These are phyloP conservation scores for Drosophila novamexicana DNA, from an alignment of 1,140 invertebrate species.

Conservation along the genomic window DNA sequence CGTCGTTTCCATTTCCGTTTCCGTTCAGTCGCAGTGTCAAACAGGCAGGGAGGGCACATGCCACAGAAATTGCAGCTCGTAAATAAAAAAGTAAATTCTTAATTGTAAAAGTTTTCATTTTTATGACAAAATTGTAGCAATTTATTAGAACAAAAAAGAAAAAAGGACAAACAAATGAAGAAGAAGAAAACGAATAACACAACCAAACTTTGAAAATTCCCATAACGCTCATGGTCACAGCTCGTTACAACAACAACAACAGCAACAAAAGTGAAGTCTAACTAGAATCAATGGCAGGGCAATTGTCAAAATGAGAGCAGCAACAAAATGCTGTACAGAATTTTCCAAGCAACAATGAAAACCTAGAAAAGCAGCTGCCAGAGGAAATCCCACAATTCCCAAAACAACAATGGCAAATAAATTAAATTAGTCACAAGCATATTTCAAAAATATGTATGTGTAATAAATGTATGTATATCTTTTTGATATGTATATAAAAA, in stretches of 20 bases:
- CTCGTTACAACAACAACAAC: constrained; percentile 56
- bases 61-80: constrained; percentile 44
- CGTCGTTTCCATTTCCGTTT: constrained; percentile 52
- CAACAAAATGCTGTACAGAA: constrained; percentile 53
- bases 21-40: constrained; percentile 13
- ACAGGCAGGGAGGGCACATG: constrained; percentile 36
- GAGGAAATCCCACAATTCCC: constrained; percentile 76
- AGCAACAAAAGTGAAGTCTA: constrained; percentile 21
- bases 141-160: constrained; percentile 51
- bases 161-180: not conserved
- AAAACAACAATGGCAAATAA: constrained; percentile 76
- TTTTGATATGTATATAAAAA: not conserved
- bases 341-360: constrained; percentile 62
- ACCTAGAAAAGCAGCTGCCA: constrained; percentile 53
- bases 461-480: constrained; percentile 11
- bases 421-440: constrained; percentile 81
- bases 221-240: constrained; percentile 20
- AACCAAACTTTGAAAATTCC: constrained; percentile 6
- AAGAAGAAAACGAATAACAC: not conserved
- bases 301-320: constrained; percentile 52
- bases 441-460: constrained; percentile 64
- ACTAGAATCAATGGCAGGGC: constrained; percentile 66
- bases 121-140: constrained; percentile 78
- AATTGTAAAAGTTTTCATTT: constrained; percentile 81
- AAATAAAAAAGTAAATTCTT: constrained; percentile 67